Base-by-base conservation (phyloP, 2,113 vertebrate genomes). In the Indri indri region DNA sequence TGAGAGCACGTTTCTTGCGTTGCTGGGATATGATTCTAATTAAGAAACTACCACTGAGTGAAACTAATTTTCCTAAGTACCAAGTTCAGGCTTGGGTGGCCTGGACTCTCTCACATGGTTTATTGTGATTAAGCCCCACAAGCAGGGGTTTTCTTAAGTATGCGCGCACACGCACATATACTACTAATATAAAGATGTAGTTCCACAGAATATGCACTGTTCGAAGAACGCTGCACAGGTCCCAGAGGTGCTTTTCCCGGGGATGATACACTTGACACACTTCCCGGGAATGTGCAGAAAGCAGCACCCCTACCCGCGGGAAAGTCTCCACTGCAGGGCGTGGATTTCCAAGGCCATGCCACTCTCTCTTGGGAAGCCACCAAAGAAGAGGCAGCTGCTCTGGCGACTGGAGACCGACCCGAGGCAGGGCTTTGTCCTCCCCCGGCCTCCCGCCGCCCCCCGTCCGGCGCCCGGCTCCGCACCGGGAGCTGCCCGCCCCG, bases 21-120 rank as follows among this genome's bases (percentile, higher is more conserved):
- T 47, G 59, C 76, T 61, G 68, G 61, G 50, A 59, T 74, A 70
- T 23, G 74, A 83, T 59, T 82, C 70, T 95, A 90, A 91, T 32
- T 40, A 89, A 88, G 86, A 93, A 84, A 59, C 63, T 65, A 57
- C 47, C 84, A 90, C 88, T 65, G 40, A 37, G 68, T 76, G 83
- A 95, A 97, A 94, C 22, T 34, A 47, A 77, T 96, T 85, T 94
- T 89, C 87, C 77, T 92, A 96, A 54, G 11, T 84, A 54, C 66
- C 27, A 68, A 59, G 18, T 73, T 94, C 66, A 94, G 52, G 47
- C 84, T 68, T 42, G 59, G 52, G 42, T 54, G 61, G 32, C 47
- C 85, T 52, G 20, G 18, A 8, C 54, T 70, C 45, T 87, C 45
- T 34, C 59, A 79, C 34, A n/a, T 42, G 42, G 34, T 65, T 88